Base-by-base conservation (phyloP, 2,113 vertebrate genomes). In the Sylvilagus bachmani region DNA sequence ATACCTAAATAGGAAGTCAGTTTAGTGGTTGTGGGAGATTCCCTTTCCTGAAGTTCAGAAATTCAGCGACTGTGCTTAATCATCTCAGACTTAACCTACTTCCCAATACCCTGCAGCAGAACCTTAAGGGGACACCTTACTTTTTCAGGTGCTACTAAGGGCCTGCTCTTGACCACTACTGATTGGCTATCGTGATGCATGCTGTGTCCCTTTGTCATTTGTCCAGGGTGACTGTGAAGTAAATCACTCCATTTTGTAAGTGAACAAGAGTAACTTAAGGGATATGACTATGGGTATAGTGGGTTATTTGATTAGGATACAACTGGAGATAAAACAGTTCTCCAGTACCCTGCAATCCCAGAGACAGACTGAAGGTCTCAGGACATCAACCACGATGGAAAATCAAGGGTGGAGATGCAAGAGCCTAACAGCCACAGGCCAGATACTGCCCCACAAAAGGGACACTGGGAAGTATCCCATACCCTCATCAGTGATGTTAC, bases 401-500 rank as follows among this genome's bases (percentile, higher is more conserved):
- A 11, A 44, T 44, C 12, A 38, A 81, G 53, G 58, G 22, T 12
- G 9, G 38, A 86, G 38, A 71, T 6, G 12, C 14, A 25, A 0
- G 49, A 33, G 44, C 10, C 25, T 19, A 12, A 1, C 0, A 6
- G n/a, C 69, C 22, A 12, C 2, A 7, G 6, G 25, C 13, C 12
- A 84, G 58, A 21, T 69, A 55, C 27, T 14, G 5, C 6, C 67
- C 19, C 16, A 33, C 27, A 5, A 19, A 31, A 33, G 84, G 64
- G 44, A 8, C 58, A 73, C 10, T 10, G 27, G 27, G 58, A 33
- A 73, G 21, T 4, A 33, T 31, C 6, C 12, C 19, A 16, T 44
- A 44, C 44, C 44, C 53, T 17, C n/a, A 0, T 36, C 33, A 25
- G 81, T 8, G 21, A 29, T 25, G 3, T 38, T 51, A 61, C 44